These are phyloP conservation scores for Potamilus streckersoni DNA, from an alignment of 1,140 invertebrate species.

Conservation along the genomic window DNA sequence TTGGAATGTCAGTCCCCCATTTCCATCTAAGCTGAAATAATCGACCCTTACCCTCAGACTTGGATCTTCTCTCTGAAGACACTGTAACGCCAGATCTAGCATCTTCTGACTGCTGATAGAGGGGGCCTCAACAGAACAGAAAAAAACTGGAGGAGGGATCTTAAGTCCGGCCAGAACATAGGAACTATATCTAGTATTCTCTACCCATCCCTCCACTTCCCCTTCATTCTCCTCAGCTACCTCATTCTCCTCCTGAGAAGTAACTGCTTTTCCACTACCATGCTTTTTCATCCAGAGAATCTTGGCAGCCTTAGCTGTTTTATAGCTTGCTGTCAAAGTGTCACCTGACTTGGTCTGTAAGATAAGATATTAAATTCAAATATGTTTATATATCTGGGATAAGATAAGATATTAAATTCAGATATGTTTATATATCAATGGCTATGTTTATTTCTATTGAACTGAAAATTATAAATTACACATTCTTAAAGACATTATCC, in stretches of 20 bases:
- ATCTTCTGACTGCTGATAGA: slow-evolving; percentile 80
- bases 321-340: neutral
- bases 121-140: slow-evolving; percentile 95
- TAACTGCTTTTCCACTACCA: neutral
- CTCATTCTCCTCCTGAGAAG: slow-evolving; percentile 1
- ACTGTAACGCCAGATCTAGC: slow-evolving; percentile 86
- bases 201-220: slow-evolving; percentile 30
- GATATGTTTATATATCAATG: too few relatives aligned
- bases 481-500: neutral
- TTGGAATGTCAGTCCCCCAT: neutral
- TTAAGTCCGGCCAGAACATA: slow-evolving; percentile 73
- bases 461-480: neutral
- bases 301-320: neutral
- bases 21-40: neutral
- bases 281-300: neutral
- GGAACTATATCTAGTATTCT: slow-evolving; percentile 7
- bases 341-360: neutral
- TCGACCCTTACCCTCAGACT: slow-evolving; percentile 80
- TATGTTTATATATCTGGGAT: too few relatives aligned
- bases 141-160: slow-evolving; percentile 94
- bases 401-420: too few relatives aligned
- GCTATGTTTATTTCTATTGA: too few relatives aligned
- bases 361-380: too few relatives aligned
- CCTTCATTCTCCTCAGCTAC: slow-evolving; percentile 19
- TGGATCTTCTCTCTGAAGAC: slow-evolving; percentile 93